Evolutionary conservation across 2,113 vertebrate species (phyloP).

Genomic region (Climacteris rufus): DNA sequence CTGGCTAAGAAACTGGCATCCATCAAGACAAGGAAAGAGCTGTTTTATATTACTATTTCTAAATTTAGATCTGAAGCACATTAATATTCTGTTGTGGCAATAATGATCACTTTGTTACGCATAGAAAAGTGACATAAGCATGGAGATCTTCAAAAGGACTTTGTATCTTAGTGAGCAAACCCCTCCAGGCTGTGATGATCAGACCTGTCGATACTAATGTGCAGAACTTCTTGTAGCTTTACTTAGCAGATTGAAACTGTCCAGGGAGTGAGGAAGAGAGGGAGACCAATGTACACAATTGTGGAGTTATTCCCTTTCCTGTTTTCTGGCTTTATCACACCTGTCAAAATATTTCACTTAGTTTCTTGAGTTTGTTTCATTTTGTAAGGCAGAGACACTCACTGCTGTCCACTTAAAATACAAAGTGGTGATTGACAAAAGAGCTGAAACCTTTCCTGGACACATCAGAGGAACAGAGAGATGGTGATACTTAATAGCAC

Average conservation of each 20-base stretch:
- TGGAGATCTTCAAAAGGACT: conserved; percentile 20
- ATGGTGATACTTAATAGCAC: neutral
- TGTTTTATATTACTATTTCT: conserved; percentile 11
- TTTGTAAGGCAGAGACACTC: neutral
- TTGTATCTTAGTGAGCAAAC: neutral
- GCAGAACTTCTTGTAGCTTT: neutral
- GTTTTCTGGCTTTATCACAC: neutral
- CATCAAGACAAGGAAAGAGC: neutral
- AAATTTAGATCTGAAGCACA: conserved; percentile 29
- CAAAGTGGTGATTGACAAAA: neutral
- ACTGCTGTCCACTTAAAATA: neutral
- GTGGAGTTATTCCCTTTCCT: neutral
- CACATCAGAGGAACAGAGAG: neutral
- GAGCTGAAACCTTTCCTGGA: neutral
- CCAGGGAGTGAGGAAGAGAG: neutral
- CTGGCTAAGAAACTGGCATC: neutral
- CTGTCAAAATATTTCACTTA: neutral
- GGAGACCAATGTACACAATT: neutral
- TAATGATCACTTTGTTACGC: conserved; percentile 25
- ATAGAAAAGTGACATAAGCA: conserved; percentile 15
- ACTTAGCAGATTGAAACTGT: conserved; percentile 20
- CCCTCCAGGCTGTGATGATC: neutral
- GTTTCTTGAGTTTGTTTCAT: neutral
- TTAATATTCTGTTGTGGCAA: conserved; percentile 37
- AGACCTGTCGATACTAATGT: neutral